Percentiles rank a stretch among this genome's conserved stretches.
Evolutionary conservation across 2,888 invertebrate species (phyloP).

Genomic region (Netelia fuscicornis): DNA sequence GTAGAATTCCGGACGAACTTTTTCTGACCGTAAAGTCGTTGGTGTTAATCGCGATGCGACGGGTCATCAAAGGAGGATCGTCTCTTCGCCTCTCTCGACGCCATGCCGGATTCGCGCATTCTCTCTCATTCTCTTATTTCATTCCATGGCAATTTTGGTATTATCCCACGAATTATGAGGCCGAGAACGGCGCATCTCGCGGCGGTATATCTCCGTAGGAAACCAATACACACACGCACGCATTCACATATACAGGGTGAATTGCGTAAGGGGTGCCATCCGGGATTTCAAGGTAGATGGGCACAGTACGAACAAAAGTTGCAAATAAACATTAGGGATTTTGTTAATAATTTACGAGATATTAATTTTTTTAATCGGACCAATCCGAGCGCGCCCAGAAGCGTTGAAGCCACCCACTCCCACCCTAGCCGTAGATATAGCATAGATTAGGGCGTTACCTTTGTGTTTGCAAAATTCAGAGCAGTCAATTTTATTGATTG

Average conservation of each 20-base stretch:
- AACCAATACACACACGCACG: slow-evolving; percentile 70
- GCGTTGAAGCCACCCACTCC: too few relatives aligned
- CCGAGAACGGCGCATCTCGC: slow-evolving; percentile 65
- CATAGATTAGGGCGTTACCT: too few relatives aligned
- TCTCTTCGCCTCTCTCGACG: slow-evolving; percentile 51
- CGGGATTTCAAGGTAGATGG: too few relatives aligned
- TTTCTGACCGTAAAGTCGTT: slow-evolving; percentile 22
- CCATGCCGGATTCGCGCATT: slow-evolving; percentile 67
- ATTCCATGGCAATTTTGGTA: slow-evolving; percentile 82
- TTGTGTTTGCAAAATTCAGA: too few relatives aligned
- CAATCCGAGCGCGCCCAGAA: too few relatives aligned
- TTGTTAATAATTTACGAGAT: too few relatives aligned
- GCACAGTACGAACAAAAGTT: too few relatives aligned
- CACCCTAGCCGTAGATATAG: too few relatives aligned
- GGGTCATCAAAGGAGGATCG: slow-evolving; percentile 13
- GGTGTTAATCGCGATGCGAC: slow-evolving; percentile 53
- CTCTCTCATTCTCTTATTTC: slow-evolving; percentile 79
- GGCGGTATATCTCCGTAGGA: slow-evolving; percentile 61
- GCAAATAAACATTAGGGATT: too few relatives aligned
- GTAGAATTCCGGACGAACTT: slow-evolving; percentile 49
- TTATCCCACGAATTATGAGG: slow-evolving; percentile 81
- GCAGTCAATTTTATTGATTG: too few relatives aligned
- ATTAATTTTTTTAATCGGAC: too few relatives aligned
- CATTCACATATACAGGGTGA: slow-evolving; percentile 71
- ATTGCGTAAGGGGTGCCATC: too few relatives aligned